phyloP scores from a whole-genome alignment of 2,888 invertebrate species.

The Chrysolina americana region DNA sequence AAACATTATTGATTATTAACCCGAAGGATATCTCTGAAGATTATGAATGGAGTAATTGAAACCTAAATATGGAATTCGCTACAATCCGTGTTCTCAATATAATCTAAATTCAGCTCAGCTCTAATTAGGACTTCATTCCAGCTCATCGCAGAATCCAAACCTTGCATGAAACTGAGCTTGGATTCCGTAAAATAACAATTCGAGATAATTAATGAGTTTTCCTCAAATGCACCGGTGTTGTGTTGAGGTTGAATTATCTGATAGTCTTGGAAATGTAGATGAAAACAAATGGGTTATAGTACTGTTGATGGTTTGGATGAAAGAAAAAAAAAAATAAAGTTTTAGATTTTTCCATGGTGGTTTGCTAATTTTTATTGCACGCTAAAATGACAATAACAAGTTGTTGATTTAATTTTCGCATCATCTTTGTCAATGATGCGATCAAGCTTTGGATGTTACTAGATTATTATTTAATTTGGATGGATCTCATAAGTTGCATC shows the following conservation, averaged over 20 bases:
- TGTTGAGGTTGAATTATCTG: not conserved
- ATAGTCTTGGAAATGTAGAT: not conserved
- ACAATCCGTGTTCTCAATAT: not conserved
- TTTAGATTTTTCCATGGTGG: no score
- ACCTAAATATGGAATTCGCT: not conserved
- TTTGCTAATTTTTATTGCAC: no score
- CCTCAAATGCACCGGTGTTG: not conserved
- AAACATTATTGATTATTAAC: not conserved
- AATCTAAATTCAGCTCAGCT: not conserved
- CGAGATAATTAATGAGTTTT: conserved; percentile 1
- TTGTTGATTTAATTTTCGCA: no score
- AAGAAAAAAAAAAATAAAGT: no score
- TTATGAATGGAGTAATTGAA: not conserved
- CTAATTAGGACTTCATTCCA: not conserved
- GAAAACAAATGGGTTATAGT: no score
- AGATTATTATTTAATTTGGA: no score
- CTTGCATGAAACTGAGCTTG: not conserved
- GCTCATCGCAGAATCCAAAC: not conserved
- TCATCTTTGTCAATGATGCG: no score
- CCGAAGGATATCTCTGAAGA: not conserved
- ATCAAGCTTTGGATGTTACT: no score
- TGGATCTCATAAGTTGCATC: no score
- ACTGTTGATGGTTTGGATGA: no score
- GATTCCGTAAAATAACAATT: not conserved
- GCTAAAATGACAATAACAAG: no score